Base-by-base conservation (phyloP, 1,140 invertebrate genomes). In the Apocrypta bakeri region DNA sequence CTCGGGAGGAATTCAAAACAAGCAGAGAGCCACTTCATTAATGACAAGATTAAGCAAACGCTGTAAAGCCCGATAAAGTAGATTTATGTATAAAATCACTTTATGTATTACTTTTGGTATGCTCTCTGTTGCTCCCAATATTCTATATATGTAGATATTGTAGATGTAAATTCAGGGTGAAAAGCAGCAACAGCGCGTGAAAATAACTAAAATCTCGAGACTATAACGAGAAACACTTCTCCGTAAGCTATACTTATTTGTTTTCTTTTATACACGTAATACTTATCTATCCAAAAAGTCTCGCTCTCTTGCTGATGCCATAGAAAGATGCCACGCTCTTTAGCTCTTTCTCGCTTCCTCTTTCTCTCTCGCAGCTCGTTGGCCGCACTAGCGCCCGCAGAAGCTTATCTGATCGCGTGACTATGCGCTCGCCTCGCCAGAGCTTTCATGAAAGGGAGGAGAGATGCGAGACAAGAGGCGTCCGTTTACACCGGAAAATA, bases 361-460 rank as follows among this genome's bases (percentile, higher is more conserved):
- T 29, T 24, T 25, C 6, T 40, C 68, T 17, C 63, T 81, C 83
- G 84, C 83, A 83, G 83, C 85, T 84, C 85, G 37, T 21, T 25
- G 27, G 6, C 11, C 14, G 27, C 63, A 24, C 24, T 9, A 29
- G 63, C 42, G 33, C 11, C 33, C 33, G 40, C 72, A 25, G 17
- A 66, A 37, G 68, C 27, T 82, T 82, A 82, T 82, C 81, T 63
- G 81, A 82, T 82, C 75, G 73, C 83, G 79, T 81, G 72, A 84
- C 82, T 76, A 31, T 7, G 21, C 31, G 48, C 17, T 17, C 11
- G 25, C 11, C 37, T 21, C 33, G 27, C 31, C 48, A 61, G 61
- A 61, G 71, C 63, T 75, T 75, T 81, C 72, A 75, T 40, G 37
- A 68, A 66, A 81, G 40, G 63, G 42, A 82, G 29, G 37, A 56